phyloP scores from a whole-genome alignment of 2,888 invertebrate genomes.

The Chymomyza procnemis region DNA sequence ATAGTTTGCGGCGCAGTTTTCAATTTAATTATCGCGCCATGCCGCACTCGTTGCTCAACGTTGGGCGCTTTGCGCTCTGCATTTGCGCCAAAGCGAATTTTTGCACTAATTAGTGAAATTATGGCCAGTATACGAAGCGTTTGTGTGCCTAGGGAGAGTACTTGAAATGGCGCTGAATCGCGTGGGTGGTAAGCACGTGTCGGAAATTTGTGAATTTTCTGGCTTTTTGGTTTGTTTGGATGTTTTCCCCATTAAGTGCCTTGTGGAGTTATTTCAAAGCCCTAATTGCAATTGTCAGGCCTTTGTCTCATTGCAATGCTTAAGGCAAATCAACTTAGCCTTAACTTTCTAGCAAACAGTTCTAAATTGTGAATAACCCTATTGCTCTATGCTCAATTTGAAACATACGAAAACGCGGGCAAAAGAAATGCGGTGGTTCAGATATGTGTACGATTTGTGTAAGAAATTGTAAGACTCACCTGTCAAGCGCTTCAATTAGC shows the following conservation, averaged over 20 bases:
- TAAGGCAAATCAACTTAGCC: neutral
- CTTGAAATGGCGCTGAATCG: neutral
- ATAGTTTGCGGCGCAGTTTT: slow-evolving; percentile 48
- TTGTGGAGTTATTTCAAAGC: slow-evolving; percentile 20
- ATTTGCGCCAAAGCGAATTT: slow-evolving; percentile 43
- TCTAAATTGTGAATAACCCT: slow-evolving; percentile 33
- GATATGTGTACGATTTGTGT: slow-evolving; percentile 19
- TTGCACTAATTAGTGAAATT: slow-evolving; percentile 64
- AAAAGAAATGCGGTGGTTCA: neutral
- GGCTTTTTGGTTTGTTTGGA: neutral
- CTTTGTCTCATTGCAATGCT: neutral
- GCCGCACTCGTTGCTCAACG: neutral
- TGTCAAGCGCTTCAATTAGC: slow-evolving; percentile 69
- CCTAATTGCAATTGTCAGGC: slow-evolving; percentile 19
- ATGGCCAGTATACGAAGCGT: slow-evolving; percentile 32
- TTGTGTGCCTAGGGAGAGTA: neutral
- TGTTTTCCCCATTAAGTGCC: slow-evolving; percentile 5
- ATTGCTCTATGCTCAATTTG: neutral
- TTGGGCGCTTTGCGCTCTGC: slow-evolving; percentile 6
- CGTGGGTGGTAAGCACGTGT: neutral
- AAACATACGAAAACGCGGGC: neutral
- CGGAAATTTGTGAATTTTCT: neutral
- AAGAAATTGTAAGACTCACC: slow-evolving; percentile 69
- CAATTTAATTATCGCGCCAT: slow-evolving; percentile 53
- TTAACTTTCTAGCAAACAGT: neutral